A percentile compares a stretch with the other conserved stretches of the same genome.
phyloP scores from a whole-genome alignment of 2,797 vertebrate species.

The Bradypodion ventrale region DNA sequence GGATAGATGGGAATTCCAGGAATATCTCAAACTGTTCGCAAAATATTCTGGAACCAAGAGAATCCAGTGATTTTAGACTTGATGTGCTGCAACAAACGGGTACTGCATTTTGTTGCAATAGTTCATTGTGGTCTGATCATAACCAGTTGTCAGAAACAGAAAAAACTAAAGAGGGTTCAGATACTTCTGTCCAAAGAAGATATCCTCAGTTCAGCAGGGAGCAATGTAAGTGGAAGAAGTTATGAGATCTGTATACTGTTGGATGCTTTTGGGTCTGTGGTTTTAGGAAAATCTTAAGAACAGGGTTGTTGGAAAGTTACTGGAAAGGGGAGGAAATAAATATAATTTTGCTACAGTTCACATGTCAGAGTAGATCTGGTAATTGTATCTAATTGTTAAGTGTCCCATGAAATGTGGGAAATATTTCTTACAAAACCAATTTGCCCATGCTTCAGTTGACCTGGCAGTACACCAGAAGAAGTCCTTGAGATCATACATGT shows the following conservation, averaged over 20 bases:
- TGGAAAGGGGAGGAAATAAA: not conserved
- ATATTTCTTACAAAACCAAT: not conserved
- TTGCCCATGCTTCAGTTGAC: not conserved
- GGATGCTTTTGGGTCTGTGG: not conserved
- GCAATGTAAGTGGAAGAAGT: conserved; percentile 81
- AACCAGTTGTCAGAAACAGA: conserved; percentile 71
- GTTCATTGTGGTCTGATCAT: conserved; percentile 75
- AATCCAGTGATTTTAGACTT: conserved; percentile 76
- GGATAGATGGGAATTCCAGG: conserved; percentile 75
- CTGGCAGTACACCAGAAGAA: not conserved
- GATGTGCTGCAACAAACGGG: conserved; percentile 76
- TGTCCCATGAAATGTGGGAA: not conserved
- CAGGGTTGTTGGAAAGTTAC: not conserved
- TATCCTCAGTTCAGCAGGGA: conserved; percentile 80
- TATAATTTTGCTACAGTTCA: not conserved
- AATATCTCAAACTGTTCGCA: conserved; percentile 73
- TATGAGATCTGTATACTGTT: not conserved
- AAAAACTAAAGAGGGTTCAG: conserved; percentile 63
- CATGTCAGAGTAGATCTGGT: not conserved
- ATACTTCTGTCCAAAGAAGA: conserved; percentile 52
- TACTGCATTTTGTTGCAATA: conserved; percentile 66
- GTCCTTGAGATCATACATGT: not conserved
- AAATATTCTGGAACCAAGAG: conserved; percentile 79
- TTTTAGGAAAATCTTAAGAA: not conserved
- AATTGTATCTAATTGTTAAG: not conserved